phyloP scores from a whole-genome alignment of 1,140 invertebrate genomes.

The Artemia franciscana region DNA sequence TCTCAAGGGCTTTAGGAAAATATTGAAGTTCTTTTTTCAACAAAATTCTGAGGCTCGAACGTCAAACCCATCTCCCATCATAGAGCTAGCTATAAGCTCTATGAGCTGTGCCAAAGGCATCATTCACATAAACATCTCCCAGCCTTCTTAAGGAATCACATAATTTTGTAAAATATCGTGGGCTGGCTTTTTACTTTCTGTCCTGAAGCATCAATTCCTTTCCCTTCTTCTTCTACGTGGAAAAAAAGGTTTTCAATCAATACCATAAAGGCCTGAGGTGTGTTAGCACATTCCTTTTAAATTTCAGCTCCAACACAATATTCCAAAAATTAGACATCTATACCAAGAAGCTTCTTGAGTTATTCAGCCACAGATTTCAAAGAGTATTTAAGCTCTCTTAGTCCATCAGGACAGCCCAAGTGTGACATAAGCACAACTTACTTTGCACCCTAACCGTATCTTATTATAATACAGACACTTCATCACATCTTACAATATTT shows the following conservation, averaged over 20 bases:
- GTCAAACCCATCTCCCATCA: conserved; percentile 53
- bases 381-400: conserved; percentile 62
- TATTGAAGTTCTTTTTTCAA: conserved; percentile 94
- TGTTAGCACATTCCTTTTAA: conserved; percentile 68
- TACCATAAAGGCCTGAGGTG: conserved; percentile 63
- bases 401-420: conserved; percentile 84
- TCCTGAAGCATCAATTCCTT: conserved; percentile 2
- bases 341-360: conserved; percentile 46
- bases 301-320: conserved; percentile 87
- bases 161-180: conserved; percentile 58
- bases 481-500: no score
- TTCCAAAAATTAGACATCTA: conserved; percentile 60
- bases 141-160: conserved; percentile 2
- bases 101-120: conserved; percentile 14
- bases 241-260: conserved; percentile 90
- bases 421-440: conserved; percentile 91
- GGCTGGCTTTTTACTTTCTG: conserved; percentile 49
- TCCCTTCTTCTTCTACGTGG: conserved; percentile 94
- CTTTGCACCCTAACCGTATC: no score
- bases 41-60: conserved; percentile 82
- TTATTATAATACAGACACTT: no score
- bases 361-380: conserved; percentile 77
- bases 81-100: conserved; percentile 23
- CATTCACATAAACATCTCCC: conserved; percentile 14
- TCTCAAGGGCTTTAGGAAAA: conserved; percentile 91